A percentile compares a stretch with the other conserved stretches of the same genome.
phyloP scores from a whole-genome alignment of 2,888 invertebrate genomes.

The Thelaira solivaga region DNA sequence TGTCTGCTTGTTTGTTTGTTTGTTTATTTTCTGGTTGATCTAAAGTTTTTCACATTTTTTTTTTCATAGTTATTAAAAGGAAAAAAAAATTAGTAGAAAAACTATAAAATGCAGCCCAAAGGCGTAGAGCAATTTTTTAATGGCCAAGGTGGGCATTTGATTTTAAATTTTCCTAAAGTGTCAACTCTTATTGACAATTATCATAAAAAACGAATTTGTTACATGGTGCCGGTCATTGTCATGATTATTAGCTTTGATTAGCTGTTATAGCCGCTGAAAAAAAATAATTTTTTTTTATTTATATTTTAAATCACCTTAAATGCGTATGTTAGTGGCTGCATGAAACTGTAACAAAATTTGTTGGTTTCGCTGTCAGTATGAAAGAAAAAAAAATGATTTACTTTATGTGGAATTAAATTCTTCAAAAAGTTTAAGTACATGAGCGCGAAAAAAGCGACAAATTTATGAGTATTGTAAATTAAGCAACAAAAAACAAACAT shows the following conservation, averaged over 20 bases:
- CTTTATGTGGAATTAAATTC: conserved; percentile 29
- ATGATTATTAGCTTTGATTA: conserved; percentile 61
- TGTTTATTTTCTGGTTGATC: not conserved
- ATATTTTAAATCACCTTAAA: conserved; percentile 37
- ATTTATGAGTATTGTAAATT: conserved; percentile 56
- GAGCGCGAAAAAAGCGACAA: conserved; percentile 36
- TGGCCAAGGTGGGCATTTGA: conserved; percentile 53
- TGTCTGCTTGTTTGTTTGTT: not conserved
- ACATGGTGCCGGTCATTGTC: conserved; percentile 54
- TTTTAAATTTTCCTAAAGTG: conserved; percentile 60
- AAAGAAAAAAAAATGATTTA: conserved; percentile 54
- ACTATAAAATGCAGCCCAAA: conserved; percentile 20
- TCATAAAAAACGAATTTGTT: conserved; percentile 62
- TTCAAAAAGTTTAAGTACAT: conserved; percentile 2
- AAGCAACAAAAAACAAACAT: conserved; percentile 24
- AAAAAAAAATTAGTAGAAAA: not conserved
- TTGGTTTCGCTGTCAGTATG: not conserved
- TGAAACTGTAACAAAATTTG: conserved; percentile 3
- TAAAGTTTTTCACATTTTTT: too few species aligned
- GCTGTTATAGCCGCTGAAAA: conserved; percentile 41
- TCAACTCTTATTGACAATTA: conserved; percentile 59
- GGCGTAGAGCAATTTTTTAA: conserved; percentile 40
- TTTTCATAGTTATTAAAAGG: conserved; percentile 25
- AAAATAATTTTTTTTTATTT: too few species aligned
- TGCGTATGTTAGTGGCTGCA: conserved; percentile 44